A percentile compares a stretch with the other conserved stretches of the same genome.
phyloP scores from a whole-genome alignment of 64 coral and sea anemone genomes.

The Montipora capricornis region DNA sequence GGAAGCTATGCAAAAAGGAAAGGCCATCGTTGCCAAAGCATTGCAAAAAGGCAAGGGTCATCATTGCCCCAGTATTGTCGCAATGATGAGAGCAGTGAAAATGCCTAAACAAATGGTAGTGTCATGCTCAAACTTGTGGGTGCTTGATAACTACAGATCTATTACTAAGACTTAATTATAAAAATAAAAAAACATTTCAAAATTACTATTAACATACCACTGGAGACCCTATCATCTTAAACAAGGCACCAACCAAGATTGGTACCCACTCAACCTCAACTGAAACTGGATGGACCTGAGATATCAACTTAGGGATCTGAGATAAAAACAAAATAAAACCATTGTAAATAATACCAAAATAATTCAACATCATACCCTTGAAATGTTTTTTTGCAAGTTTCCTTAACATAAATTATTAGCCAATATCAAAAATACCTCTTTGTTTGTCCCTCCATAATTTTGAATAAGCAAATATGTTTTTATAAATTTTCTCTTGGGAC shows the following conservation, averaged over 20 bases:
- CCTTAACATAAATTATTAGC: too few species aligned
- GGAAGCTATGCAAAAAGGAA: constrained; percentile 53
- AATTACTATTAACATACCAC: constrained; percentile 53
- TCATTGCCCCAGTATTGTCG: too few species aligned
- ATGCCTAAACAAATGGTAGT: too few species aligned
- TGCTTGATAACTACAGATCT: background rate
- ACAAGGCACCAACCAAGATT: constrained; percentile 88
- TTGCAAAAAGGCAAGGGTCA: background rate
- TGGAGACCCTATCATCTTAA: constrained; percentile 92
- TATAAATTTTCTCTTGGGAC: too few species aligned
- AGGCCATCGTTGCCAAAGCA: background rate
- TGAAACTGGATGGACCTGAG: constrained; percentile 78
- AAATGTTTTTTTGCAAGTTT: too few species aligned
- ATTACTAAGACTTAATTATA: too few species aligned
- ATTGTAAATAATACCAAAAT: background rate
- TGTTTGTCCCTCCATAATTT: too few species aligned
- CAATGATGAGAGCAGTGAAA: background rate
- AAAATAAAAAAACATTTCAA: background rate
- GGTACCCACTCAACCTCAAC: constrained; percentile 98
- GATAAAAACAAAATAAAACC: background rate
- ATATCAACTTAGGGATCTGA: constrained; percentile 79
- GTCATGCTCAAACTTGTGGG: background rate
- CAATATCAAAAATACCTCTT: too few species aligned
- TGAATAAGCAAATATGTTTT: too few species aligned
- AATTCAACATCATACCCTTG: too few species aligned